Conservation (phyloP, 2,888 invertebrate genomes). For the Philereme transversata region DNA sequence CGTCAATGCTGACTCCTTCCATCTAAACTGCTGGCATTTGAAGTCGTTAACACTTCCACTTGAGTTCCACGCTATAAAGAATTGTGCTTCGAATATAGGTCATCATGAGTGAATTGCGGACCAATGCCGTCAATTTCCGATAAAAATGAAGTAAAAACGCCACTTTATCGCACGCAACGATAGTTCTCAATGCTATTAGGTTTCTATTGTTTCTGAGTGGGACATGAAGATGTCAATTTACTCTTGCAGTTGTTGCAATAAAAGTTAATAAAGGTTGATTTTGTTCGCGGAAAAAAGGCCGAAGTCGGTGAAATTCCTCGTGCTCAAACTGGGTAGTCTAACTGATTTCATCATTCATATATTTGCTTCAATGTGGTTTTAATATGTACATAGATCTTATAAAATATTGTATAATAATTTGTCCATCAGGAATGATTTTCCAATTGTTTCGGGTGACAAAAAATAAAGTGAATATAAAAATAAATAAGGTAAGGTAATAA, state of each 20-base stretch:
- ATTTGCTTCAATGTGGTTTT: no score
- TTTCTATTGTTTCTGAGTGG: constrained; percentile 24
- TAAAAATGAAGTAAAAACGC: constrained; percentile 25
- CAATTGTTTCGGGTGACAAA: no score
- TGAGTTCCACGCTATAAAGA: constrained; percentile 19
- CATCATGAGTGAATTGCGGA: constrained; percentile 22
- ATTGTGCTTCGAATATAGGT: constrained; percentile 26
- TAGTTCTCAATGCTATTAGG: constrained; percentile 27
- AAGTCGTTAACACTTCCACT: constrained; percentile 25
- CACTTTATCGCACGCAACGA: constrained; percentile 24
- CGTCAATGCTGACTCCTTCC: constrained; percentile 1
- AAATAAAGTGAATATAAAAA: no score
- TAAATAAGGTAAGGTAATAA: no score
- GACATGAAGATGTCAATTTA: constrained; percentile 7
- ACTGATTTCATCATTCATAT: no score
- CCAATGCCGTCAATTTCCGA: constrained; percentile 28
- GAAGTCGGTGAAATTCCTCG: no score
- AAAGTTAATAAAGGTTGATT: not conserved
- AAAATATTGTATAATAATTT: no score
- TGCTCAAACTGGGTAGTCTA: no score
- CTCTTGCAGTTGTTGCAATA: constrained; percentile 5
- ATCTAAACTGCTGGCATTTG: constrained; percentile 20
- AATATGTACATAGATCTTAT: no score
- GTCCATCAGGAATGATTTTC: no score
- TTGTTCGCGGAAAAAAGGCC: not conserved